Percentiles rank a stretch among this genome's conserved stretches.
phyloP scores from a whole-genome alignment of 2,797 vertebrate genomes.

The Oophaga sylvatica region DNA sequence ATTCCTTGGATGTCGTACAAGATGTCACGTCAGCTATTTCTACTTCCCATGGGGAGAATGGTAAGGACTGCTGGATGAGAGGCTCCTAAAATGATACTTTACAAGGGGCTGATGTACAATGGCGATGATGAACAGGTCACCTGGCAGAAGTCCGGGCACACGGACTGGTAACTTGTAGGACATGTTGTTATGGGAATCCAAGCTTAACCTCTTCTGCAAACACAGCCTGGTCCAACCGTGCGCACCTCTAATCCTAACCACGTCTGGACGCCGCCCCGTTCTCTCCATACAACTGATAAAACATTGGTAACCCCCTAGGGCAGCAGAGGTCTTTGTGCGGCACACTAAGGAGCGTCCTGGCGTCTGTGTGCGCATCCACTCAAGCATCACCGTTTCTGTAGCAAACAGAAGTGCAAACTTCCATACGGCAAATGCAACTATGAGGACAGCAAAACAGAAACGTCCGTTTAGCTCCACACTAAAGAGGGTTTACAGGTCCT shows the following conservation, averaged over 20 bases:
- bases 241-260: conserved; percentile 1
- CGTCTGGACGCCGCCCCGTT: not conserved
- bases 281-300: not conserved
- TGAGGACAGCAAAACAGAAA: not conserved
- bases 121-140: not conserved
- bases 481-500: not conserved
- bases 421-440: not conserved
- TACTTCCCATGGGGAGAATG: not conserved
- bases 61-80: not conserved
- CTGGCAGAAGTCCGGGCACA: not conserved
- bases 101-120: not conserved
- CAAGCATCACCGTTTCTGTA: not conserved
- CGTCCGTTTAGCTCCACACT: not conserved
- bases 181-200: conserved; percentile 42
- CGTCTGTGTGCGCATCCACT: not conserved
- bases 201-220: not conserved
- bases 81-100: not conserved
- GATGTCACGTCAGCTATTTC: not conserved
- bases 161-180: not conserved
- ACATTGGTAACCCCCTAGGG: not conserved
- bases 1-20: not conserved
- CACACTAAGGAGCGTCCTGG: not conserved
- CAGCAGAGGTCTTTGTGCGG: not conserved
- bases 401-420: not conserved
- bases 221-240: not conserved